Base-by-base conservation (phyloP, 1,140 invertebrate genomes). In the Pseudomyrmex dendroicus region DNA sequence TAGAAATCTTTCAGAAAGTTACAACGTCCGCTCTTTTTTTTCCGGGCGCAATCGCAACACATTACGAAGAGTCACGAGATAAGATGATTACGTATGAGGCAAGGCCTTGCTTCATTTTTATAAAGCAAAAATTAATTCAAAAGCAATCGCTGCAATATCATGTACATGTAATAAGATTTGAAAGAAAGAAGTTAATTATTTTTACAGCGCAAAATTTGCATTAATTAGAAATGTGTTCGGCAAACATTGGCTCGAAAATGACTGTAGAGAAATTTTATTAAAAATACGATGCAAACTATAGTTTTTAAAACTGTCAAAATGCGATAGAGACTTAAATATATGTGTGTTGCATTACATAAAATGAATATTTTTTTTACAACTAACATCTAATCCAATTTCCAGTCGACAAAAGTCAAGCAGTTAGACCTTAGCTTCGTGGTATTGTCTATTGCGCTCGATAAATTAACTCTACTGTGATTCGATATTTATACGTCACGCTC, bases 331-430 rank as follows among this genome's bases (percentile, higher is more conserved):
- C n/a, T 54, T 67, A n/a, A 10, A 44, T 52, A 64, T 25, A 48
- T 64, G 5, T 35, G 5, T 7, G 35, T 35, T 25, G 12, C 8
- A 35, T 35, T 62, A 50, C 50, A 66, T 35, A 52, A 76, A 25
- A 70, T 70, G 54, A 72, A 72, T 2, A 20, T 12, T 15, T 66
- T 66, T 64, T 76, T 22, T 0, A 64, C 12, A 54, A 76, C 46
- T 2, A 63, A 73, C 3, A 8, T 67, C 48, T 44, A 54, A 66
- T 57, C 17, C 22, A 20, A 2, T 52, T 7, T 76, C n/a, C 12
- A 76, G 0, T 76, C 22, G 5, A 35, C 12, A 54, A 46, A 76
- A 64, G n/a, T 50, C 64, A 50, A n/a, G 52, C 59, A 54, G 67
- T 59, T 73, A 22, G 15, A 35, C 44, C 57, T 73, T 48, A 9